phyloP scores from a whole-genome alignment of 2,113 vertebrate genomes.

The Odocoileus virginianus region DNA sequence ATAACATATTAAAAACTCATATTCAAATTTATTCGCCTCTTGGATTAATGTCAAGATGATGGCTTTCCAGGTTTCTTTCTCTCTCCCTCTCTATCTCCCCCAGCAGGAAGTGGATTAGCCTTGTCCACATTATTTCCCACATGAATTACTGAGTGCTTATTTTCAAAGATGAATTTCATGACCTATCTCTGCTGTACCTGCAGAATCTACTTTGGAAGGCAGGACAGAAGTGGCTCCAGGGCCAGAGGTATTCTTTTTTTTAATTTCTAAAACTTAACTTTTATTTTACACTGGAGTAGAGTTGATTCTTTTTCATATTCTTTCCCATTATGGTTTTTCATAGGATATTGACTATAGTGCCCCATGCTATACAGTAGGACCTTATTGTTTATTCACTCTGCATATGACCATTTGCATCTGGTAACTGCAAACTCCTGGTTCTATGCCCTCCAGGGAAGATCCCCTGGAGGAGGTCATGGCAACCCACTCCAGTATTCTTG shows the following conservation, averaged over 20 bases:
- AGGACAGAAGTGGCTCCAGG: not conserved
- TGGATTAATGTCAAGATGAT: slow-evolving; percentile 44
- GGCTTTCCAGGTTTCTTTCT: not conserved
- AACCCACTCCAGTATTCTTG: not conserved
- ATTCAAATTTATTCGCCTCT: not conserved
- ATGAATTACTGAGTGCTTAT: not conserved
- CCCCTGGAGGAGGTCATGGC: not conserved
- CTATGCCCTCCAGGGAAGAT: not conserved
- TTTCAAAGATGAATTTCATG: slow-evolving; percentile 5
- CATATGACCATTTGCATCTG: not conserved
- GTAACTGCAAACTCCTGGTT: not conserved
- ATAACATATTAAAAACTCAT: slow-evolving; percentile 18
- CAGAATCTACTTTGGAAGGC: not conserved
- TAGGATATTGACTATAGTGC: not conserved
- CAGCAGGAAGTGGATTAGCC: slow-evolving; percentile 7
- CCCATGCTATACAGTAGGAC: not conserved
- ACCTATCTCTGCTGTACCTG: not conserved
- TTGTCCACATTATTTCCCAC: not conserved
- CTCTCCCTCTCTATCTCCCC: not conserved
- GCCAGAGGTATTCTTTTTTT: not conserved
- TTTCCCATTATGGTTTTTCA: not conserved
- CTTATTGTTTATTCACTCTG: not conserved
- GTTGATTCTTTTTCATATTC: not conserved
- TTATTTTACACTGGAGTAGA: not conserved
- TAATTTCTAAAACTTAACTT: not conserved